Evolutionary conservation across 2,888 invertebrate species (phyloP).

Genomic region (Nemoura dubitans): DNA sequence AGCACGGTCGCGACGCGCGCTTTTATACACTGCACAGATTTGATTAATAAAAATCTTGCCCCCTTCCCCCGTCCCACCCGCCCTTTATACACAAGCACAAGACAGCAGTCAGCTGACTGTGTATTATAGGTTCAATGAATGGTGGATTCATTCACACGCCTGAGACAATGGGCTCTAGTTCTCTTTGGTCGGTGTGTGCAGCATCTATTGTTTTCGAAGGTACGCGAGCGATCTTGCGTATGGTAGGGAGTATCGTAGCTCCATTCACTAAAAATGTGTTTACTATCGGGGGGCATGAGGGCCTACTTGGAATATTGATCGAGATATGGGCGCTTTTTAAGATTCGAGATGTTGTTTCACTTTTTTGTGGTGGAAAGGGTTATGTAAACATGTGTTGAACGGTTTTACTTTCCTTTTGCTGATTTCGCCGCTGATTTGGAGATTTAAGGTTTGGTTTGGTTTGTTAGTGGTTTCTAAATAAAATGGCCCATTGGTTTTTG

Average conservation of each 20-base stretch:
- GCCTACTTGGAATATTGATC: background rate
- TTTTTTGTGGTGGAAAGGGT: background rate
- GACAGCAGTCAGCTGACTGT: too few species aligned
- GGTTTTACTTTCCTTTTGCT: background rate
- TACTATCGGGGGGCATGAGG: background rate
- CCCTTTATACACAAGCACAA: too few species aligned
- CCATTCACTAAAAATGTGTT: background rate
- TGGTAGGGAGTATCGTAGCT: background rate
- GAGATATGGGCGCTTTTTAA: too few species aligned
- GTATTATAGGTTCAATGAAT: slow-evolving; percentile 21
- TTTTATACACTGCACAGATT: slow-evolving; percentile 7
- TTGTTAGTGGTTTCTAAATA: background rate
- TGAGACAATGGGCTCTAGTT: slow-evolving; percentile 37
- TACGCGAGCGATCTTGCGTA: too few species aligned
- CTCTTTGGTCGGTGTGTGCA: background rate
- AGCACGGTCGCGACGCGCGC: background rate
- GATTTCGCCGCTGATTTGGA: background rate
- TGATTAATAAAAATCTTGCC: slow-evolving; percentile 33
- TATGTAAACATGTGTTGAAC: background rate
- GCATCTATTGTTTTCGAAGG: background rate
- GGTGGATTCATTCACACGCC: slow-evolving; percentile 36
- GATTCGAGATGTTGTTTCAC: too few species aligned
- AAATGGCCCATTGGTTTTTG: background rate
- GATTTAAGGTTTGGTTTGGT: background rate
- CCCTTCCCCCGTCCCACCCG: background rate